Conservation (phyloP, 2,113 vertebrate genomes). For the Crocuta crocuta region DNA sequence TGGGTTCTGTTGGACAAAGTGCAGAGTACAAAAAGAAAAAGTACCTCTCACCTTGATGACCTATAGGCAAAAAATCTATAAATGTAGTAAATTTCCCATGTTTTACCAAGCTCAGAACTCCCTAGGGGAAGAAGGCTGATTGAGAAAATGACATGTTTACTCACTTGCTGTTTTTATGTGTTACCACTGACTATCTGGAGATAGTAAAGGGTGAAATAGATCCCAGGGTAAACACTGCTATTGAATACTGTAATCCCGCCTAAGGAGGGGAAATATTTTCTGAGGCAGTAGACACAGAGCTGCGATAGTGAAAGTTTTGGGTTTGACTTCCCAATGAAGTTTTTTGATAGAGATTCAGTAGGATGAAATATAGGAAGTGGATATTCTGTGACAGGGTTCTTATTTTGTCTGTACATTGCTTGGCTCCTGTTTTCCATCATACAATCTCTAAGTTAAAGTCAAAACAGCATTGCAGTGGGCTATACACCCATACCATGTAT, state of each 20-base stretch:
- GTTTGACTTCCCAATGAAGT: not conserved
- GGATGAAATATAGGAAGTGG: not conserved
- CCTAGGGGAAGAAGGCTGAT: not conserved
- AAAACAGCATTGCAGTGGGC: not conserved
- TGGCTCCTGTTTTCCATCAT: not conserved
- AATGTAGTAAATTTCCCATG: not conserved
- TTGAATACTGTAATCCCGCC: not conserved
- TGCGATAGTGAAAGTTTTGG: not conserved
- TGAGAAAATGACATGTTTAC: conserved; percentile 52
- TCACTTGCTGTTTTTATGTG: conserved; percentile 22
- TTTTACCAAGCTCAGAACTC: not conserved
- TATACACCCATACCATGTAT: fast-evolving
- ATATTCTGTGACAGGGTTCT: not conserved
- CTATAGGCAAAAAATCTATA: not conserved
- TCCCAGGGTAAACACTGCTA: not conserved
- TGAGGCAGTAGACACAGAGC: not conserved
- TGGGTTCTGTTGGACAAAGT: not conserved
- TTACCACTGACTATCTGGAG: not conserved
- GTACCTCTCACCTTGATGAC: not conserved
- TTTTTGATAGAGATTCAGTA: not conserved
- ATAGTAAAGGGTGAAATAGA: not conserved
- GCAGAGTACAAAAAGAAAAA: not conserved
- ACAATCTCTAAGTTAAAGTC: not conserved
- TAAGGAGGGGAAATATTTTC: not conserved
- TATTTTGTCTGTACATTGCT: not conserved